Evolutionary conservation across 2,797 vertebrate genomes (phyloP).

Genomic region (Melanotaenia maccullochi): DNA sequence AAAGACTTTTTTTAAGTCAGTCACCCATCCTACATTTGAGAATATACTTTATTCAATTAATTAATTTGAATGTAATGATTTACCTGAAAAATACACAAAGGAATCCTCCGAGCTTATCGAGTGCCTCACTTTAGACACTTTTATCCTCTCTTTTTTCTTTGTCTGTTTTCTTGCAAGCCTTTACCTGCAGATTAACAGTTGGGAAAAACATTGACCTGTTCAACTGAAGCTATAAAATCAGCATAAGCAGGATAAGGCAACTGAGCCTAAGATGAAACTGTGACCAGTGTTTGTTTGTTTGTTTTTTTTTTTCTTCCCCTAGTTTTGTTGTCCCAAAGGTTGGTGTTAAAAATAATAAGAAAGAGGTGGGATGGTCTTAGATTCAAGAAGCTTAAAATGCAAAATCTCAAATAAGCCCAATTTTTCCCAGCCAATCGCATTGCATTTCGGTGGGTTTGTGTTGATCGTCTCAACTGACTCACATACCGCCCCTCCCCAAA

Average conservation of each 20-base stretch:
- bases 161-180: constrained; percentile 35
- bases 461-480: constrained; percentile 87
- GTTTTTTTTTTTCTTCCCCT: constrained; percentile 12
- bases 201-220: constrained; percentile 60
- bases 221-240: constrained; percentile 66
- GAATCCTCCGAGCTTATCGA: constrained; percentile 17
- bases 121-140: constrained; percentile 41
- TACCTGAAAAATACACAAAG: constrained; percentile 39
- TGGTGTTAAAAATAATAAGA: constrained; percentile 86
- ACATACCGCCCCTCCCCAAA: constrained; percentile 81
- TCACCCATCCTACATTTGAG: constrained; percentile 47
- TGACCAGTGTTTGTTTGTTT: constrained; percentile 77
- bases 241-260: constrained; percentile 74
- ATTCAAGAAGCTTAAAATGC: constrained; percentile 88
- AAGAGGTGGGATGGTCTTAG: constrained; percentile 88
- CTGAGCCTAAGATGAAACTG: constrained; percentile 78
- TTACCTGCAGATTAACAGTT: constrained; percentile 51
- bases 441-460: constrained; percentile 80
- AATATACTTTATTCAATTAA: constrained; percentile 54
- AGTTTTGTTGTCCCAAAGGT: constrained; percentile 85
- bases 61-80: constrained; percentile 53
- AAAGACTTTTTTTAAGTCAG: constrained; percentile 38
- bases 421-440: constrained; percentile 83
- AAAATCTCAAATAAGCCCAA: constrained; percentile 87
- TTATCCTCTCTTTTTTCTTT: constrained; percentile 36